Evolutionary conservation across 2,888 invertebrate genomes (phyloP), one percentile per base, ranked within the genome.

Genomic region (Tanytarsus gracilentus): DNA sequence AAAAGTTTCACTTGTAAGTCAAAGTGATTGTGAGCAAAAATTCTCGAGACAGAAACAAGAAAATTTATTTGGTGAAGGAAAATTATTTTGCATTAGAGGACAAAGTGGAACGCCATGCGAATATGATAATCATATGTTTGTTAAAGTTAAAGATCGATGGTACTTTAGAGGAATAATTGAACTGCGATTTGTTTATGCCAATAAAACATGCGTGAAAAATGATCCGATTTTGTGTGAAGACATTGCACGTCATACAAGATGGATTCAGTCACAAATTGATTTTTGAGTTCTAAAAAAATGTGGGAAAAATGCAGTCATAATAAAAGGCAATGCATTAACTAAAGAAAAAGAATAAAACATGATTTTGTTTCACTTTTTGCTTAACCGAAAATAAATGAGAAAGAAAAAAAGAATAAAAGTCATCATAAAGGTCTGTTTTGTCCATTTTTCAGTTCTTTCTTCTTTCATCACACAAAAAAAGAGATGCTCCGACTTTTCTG

Each of bases 381-480:
- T n/a, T n/a, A n/a, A n/a, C n/a, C n/a, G 39, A 39, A 30, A 51
- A 53, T 30, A 23, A 26, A 36, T 30, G n/a, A 33, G 49, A 49
- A 33, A 23, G 36, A 53, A 25, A 51, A 50, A 25, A 51, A 53
- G 33, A 30, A 44, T 44, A 36, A 53, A 53, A 23, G 30, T 53
- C 53, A 53, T 53, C 53, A 53, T 53, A 53, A 53, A 33, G 21
- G 53, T 53, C 53, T 53, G 51, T 36, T 44, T 8, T 9, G 53
- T 53, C 44, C 44, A 23, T 44, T 44, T 44, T 33, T 33, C n/a
- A 9, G n/a, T n/a, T 33, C 33, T 33, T n/a, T 33, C 6, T 44
- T 18, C 7, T 44, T 44, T 18, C 23, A 23, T 44, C 18, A 4
- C 33, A 33, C 33, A 33, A 33, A 9, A 33, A 33, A 9, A 33